Evolutionary conservation across 2,797 vertebrate genomes (phyloP).

Genomic region (Chloroceryle amazona): DNA sequence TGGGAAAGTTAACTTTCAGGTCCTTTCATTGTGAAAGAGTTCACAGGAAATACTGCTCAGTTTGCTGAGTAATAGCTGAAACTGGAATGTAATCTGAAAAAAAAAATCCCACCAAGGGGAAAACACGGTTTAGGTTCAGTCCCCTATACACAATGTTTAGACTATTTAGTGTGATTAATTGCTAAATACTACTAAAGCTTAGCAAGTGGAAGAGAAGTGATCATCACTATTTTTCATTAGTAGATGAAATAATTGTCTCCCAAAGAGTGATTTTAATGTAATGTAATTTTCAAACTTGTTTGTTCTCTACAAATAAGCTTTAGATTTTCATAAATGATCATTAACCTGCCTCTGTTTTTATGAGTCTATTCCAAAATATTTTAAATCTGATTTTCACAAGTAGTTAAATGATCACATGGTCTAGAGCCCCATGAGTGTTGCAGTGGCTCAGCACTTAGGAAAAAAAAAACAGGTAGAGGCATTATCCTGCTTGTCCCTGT

Average conservation of each 20-base stretch:
- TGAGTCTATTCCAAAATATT: not conserved
- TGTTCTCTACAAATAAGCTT: not conserved
- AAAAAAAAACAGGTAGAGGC: not conserved
- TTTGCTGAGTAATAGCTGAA: not conserved
- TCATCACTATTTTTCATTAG: not conserved
- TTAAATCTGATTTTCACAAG: not conserved
- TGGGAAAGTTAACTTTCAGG: not conserved
- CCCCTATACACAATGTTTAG: not conserved
- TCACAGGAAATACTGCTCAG: not conserved
- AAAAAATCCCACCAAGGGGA: not conserved
- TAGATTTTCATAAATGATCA: not conserved
- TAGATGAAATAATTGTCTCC: not conserved
- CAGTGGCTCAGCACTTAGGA: accelerated
- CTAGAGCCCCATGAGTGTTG: not conserved
- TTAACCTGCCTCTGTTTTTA: not conserved
- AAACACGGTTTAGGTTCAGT: not conserved
- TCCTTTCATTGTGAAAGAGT: not conserved
- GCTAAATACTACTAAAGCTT: not conserved
- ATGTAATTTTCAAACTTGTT: not conserved
- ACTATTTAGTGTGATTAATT: not conserved
- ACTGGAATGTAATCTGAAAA: not conserved
- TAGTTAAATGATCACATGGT: not conserved
- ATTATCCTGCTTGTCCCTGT: not conserved
- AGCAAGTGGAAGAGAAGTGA: not conserved
- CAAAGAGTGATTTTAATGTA: not conserved